Percentiles rank a stretch among this genome's conserved stretches.
Evolutionary conservation across 2,888 invertebrate genomes (phyloP).

Genomic region (Dynastes grantii): DNA sequence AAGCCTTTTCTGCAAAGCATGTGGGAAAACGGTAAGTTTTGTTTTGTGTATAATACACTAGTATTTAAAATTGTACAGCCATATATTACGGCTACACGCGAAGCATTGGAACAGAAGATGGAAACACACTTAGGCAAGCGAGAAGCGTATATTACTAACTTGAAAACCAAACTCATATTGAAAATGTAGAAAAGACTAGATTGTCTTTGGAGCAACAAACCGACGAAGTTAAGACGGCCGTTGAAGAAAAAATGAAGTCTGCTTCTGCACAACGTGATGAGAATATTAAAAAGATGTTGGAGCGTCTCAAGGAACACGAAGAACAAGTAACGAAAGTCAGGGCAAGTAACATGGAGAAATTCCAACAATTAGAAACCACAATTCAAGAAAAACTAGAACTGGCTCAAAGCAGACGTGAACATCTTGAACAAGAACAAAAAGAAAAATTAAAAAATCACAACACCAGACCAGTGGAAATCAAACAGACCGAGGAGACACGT

Average conservation of each 20-base stretch:
- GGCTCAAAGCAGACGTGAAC: conserved; percentile 82
- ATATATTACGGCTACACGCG: conserved; percentile 84
- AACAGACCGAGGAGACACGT: conserved; percentile 65
- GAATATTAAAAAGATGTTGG: conserved; percentile 92
- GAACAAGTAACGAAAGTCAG: conserved; percentile 83
- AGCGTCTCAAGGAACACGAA: conserved; percentile 92
- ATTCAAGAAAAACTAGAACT: conserved; percentile 81
- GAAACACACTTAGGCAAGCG: conserved; percentile 92
- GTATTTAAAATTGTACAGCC: no score
- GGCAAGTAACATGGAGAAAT: conserved; percentile 78
- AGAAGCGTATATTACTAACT: conserved; percentile 91
- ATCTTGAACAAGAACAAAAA: conserved; percentile 83
- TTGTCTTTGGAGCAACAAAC: conserved; percentile 89
- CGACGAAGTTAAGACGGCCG: conserved; percentile 87
- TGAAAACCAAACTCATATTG: conserved; percentile 86
- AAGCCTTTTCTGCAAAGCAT: no score
- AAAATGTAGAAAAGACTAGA: conserved; percentile 80
- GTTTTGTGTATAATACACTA: no score
- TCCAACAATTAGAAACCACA: conserved; percentile 79
- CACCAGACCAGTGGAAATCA: conserved; percentile 79
- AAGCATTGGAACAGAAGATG: conserved; percentile 93
- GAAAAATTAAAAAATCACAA: conserved; percentile 84
- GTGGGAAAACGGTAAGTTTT: no score
- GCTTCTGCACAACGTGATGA: conserved; percentile 92
- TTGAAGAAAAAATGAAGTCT: conserved; percentile 90